Evolutionary conservation across 2,797 vertebrate species (phyloP).

Genomic region (Neosilurus hyrtlii): DNA sequence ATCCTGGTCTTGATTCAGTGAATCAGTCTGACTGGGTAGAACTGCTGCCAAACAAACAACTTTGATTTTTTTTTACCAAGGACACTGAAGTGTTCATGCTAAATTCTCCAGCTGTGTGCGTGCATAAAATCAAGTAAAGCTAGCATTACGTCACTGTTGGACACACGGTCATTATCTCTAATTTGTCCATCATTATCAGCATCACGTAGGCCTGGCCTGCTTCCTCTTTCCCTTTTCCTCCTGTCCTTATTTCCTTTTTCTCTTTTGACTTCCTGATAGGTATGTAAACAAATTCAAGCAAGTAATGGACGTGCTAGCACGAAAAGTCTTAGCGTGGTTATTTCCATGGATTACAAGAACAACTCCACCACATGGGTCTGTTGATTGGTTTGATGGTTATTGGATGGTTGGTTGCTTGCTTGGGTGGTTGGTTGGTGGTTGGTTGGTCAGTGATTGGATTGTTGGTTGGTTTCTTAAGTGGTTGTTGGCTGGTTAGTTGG

Average conservation of each 20-base stretch:
- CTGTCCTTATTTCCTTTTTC: background rate
- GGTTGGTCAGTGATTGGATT: no score
- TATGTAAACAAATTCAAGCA: background rate
- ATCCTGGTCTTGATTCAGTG: background rate
- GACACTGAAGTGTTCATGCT: background rate
- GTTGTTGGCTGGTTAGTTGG: no score
- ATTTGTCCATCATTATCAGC: background rate
- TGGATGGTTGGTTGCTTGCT: no score
- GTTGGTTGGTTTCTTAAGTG: no score
- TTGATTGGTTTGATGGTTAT: no score
- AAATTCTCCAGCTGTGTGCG: background rate
- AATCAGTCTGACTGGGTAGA: background rate
- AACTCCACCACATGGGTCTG: no score
- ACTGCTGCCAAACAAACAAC: background rate
- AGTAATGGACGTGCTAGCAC: background rate
- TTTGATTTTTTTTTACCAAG: background rate
- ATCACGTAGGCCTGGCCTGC: background rate
- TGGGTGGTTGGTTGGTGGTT: no score
- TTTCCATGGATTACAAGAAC: background rate
- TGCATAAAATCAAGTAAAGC: background rate
- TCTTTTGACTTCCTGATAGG: background rate
- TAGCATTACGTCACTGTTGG: background rate
- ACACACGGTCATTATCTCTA: background rate
- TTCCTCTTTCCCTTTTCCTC: conserved; percentile 3
- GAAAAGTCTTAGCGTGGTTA: background rate